A percentile compares a stretch with the other conserved stretches of the same genome.
phyloP scores from a whole-genome alignment of 1,140 invertebrate genomes.

The Lepidurus arcticus region DNA sequence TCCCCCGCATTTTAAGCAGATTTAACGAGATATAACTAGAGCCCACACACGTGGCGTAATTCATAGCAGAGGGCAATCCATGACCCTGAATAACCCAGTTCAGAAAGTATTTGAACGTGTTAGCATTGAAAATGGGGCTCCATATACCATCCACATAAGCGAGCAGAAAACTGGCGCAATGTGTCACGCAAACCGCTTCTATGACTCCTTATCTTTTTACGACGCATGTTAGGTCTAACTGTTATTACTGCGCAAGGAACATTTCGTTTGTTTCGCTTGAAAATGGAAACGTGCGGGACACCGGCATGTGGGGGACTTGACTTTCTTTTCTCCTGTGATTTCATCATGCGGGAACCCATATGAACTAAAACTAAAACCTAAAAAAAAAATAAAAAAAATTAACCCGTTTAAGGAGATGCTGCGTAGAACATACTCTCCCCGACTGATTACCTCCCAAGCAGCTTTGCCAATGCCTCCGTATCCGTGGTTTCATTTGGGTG shows the following conservation, averaged over 20 bases:
- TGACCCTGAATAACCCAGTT: background rate
- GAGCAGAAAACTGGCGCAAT: background rate
- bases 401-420: conserved; percentile 14
- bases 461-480: background rate
- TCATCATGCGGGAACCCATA: conserved; percentile 21
- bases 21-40: background rate
- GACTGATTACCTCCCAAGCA: conserved; percentile 8
- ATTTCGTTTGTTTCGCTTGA: background rate
- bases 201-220: conserved; percentile 1
- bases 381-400: background rate
- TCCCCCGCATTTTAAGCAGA: background rate
- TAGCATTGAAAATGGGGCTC: background rate
- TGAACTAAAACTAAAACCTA: background rate
- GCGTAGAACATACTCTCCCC: background rate
- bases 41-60: conserved; percentile 10
- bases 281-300: background rate
- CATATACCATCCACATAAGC: background rate
- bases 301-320: background rate
- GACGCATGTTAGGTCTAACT: background rate
- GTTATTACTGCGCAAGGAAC: conserved; percentile 7
- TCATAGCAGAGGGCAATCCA: background rate
- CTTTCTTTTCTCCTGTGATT: background rate
- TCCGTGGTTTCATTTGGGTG: conserved; percentile 7
- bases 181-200: background rate
- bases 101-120: background rate